These are phyloP conservation scores for Porites australiensis DNA, from an alignment of 64 coral and sea anemone genomes.

Conservation along the genomic window DNA sequence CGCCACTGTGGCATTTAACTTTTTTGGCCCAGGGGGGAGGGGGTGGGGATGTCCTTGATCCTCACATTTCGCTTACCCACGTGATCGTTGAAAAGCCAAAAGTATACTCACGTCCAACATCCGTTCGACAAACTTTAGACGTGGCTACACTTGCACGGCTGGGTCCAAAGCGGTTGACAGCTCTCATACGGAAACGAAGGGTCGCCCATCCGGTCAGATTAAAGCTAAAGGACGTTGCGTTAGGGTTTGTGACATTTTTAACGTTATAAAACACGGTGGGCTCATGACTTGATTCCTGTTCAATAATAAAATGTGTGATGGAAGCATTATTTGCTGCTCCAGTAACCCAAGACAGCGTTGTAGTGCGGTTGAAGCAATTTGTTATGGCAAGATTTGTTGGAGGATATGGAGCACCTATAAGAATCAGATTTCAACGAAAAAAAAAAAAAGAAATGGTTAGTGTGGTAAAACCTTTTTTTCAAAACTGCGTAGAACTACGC, in stretches of 20 bases:
- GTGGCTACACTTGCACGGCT: slow-evolving; percentile 78
- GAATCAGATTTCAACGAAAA: background rate
- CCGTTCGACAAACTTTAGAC: slow-evolving; percentile 20
- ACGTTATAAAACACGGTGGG: slow-evolving; percentile 39
- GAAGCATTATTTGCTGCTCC: slow-evolving; percentile 33
- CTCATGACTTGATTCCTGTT: slow-evolving; percentile 67
- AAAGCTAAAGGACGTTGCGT: slow-evolving; percentile 52
- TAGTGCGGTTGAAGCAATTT: slow-evolving; percentile 32
- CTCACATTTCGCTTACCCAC: background rate
- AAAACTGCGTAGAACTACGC: no score
- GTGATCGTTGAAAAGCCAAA: background rate
- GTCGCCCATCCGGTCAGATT: slow-evolving; percentile 60
- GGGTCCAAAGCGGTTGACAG: slow-evolving; percentile 78
- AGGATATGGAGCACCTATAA: slow-evolving; percentile 73
- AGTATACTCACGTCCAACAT: slow-evolving; percentile 5
- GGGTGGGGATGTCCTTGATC: background rate
- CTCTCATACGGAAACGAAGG: slow-evolving; percentile 72
- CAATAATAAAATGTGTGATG: slow-evolving; percentile 68
- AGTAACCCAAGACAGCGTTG: slow-evolving; percentile 56
- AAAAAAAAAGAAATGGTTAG: no score
- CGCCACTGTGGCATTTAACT: no score
- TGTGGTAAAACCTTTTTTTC: no score
- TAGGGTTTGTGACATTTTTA: slow-evolving; percentile 63
- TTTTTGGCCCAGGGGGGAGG: no score
- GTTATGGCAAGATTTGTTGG: slow-evolving; percentile 50